These are phyloP conservation scores for Orchesella flavescens DNA, from an alignment of 2,888 invertebrate genomes.

Conservation along the genomic window DNA sequence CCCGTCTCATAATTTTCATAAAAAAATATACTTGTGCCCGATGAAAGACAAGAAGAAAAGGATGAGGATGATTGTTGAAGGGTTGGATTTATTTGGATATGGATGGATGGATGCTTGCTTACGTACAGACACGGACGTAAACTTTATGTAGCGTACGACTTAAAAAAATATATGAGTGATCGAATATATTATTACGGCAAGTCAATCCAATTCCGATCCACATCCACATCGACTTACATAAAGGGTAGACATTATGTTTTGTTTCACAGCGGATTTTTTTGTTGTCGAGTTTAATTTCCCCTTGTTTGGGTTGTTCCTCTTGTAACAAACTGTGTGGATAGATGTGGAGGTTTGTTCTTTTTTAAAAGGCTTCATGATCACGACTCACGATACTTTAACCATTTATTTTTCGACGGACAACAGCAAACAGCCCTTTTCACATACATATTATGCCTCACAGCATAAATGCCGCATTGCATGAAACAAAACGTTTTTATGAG, in stretches of 20 bases:
- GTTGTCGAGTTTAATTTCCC: background rate
- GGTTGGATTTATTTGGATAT: no score
- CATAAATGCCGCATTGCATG: background rate
- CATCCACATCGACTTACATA: background rate
- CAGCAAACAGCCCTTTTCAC: background rate
- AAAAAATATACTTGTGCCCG: background rate
- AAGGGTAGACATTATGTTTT: slow-evolving; percentile 2
- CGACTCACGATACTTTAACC: slow-evolving; percentile 27
- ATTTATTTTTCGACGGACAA: slow-evolving; percentile 15
- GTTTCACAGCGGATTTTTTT: background rate
- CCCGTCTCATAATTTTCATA: background rate
- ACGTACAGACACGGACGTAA: no score
- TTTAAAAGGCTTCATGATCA: slow-evolving; percentile 20
- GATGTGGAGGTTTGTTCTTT: background rate
- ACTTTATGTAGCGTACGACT: no score
- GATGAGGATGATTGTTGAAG: no score
- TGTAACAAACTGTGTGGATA: background rate
- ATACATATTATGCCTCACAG: slow-evolving; percentile 4
- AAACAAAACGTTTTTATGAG: background rate
- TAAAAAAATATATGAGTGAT: no score
- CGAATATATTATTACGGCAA: no score
- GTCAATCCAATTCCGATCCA: no score
- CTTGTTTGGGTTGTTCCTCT: background rate
- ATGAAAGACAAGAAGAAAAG: no score
- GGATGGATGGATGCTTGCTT: no score